phyloP scores from a whole-genome alignment of 2,888 invertebrate genomes.

The Rhagonycha lutea region DNA sequence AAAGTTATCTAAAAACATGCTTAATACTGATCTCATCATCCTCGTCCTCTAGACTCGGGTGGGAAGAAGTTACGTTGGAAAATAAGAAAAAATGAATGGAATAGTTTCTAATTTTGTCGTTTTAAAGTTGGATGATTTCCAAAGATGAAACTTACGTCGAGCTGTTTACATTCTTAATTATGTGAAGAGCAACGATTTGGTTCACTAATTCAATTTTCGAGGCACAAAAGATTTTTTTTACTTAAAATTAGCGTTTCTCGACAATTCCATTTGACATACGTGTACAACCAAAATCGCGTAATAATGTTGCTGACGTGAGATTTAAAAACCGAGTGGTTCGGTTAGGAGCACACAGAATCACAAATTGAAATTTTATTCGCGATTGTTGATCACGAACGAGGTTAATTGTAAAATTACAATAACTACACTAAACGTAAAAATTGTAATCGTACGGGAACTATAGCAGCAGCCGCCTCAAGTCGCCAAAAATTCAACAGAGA shows the following conservation, averaged over 20 bases:
- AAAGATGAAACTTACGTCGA: slow-evolving; percentile 8
- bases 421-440: slow-evolving; percentile 49
- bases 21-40: background rate
- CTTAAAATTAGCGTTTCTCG: background rate
- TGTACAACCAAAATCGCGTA: slow-evolving; percentile 11
- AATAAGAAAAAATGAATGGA: slow-evolving; percentile 22
- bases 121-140: slow-evolving; percentile 23
- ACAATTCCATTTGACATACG: slow-evolving; percentile 8
- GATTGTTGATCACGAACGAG: slow-evolving; percentile 29
- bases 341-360: background rate
- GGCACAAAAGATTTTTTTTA: background rate
- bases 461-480: slow-evolving; percentile 41
- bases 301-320: background rate
- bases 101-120: slow-evolving; percentile 26
- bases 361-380: slow-evolving; percentile 15
- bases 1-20: background rate
- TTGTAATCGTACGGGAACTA: slow-evolving; percentile 52
- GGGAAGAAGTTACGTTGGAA: slow-evolving; percentile 11
- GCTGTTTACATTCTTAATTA: background rate
- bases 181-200: background rate
- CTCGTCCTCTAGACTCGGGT: slow-evolving; percentile 4
- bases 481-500: slow-evolving; percentile 46
- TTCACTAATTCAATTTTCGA: background rate
- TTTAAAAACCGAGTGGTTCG: background rate
- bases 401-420: slow-evolving; percentile 51